Percentiles rank a stretch among this genome's conserved stretches.
Conservation (phyloP, 2,113 vertebrate species). For the Pelvicachromis taeniatus region DNA sequence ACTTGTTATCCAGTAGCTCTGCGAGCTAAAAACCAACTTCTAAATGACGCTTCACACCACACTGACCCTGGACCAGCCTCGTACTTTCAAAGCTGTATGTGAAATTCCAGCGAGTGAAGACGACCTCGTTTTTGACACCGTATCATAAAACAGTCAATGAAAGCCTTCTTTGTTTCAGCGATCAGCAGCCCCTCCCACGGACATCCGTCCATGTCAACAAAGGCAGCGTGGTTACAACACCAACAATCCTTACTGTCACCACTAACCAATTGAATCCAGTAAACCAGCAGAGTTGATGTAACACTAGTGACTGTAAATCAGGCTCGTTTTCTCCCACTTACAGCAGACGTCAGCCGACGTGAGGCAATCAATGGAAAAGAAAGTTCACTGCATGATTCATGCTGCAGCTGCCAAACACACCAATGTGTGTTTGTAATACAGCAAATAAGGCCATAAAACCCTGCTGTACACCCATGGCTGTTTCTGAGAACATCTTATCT, state of each 20-base stretch:
- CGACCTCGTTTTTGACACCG: neutral
- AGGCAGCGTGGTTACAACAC: conserved; percentile 8
- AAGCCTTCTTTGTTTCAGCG: conserved; percentile 34
- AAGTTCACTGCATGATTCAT: neutral
- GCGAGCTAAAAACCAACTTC: neutral
- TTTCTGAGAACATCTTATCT: neutral
- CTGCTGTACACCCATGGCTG: neutral
- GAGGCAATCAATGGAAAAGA: neutral
- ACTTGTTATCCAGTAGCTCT: neutral
- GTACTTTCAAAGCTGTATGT: neutral
- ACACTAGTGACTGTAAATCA: neutral
- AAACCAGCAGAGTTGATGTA: neutral
- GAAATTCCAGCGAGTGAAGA: conserved; percentile 10
- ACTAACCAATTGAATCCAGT: neutral
- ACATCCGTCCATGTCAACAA: conserved; percentile 21
- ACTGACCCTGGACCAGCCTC: neutral
- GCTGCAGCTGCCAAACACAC: neutral
- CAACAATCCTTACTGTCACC: conserved; percentile 13
- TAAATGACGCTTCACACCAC: neutral
- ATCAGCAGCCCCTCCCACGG: neutral
- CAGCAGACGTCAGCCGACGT: neutral
- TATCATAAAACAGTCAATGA: conserved; percentile 25
- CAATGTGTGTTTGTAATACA: neutral
- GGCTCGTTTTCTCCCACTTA: neutral
- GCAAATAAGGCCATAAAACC: conserved; percentile 14